Percentiles rank a stretch among this genome's conserved stretches.
Evolutionary conservation across 2,888 invertebrate genomes (phyloP).

Genomic region (Arrhopalites spinosus): DNA sequence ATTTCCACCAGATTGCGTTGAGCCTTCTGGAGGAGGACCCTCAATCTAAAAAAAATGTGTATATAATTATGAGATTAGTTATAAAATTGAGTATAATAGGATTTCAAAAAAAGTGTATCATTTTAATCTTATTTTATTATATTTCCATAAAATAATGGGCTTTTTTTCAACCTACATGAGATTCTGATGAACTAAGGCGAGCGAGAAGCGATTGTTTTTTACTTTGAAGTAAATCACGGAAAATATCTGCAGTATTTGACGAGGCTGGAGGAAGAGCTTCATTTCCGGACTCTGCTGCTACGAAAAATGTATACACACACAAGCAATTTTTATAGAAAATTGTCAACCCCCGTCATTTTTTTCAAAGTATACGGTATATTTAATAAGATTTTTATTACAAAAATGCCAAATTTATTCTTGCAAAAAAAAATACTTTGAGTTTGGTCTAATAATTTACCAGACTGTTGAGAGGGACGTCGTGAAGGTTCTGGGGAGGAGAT

Average conservation of each 20-base stretch:
- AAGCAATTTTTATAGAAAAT: not conserved
- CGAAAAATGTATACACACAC: not conserved
- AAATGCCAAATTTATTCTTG: not conserved
- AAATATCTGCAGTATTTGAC: constrained; percentile 78
- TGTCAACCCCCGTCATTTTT: not conserved
- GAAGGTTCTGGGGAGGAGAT: constrained; percentile 56
- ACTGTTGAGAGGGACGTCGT: constrained; percentile 54
- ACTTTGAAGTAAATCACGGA: constrained; percentile 90
- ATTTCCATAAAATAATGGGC: not conserved
- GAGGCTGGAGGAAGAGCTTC: constrained; percentile 18
- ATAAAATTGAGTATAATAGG: constrained; percentile 62
- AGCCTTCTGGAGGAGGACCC: constrained; percentile 28
- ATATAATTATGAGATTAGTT: constrained; percentile 66
- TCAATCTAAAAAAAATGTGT: constrained; percentile 36
- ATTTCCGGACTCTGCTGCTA: constrained; percentile 20
- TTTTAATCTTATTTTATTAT: not conserved
- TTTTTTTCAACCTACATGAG: constrained; percentile 72
- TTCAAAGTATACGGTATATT: not conserved
- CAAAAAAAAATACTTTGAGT: not conserved
- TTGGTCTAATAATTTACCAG: constrained; percentile 48
- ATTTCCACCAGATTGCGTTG: constrained; percentile 67
- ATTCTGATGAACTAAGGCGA: constrained; percentile 86
- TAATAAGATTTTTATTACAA: not conserved
- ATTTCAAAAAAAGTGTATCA: not conserved
- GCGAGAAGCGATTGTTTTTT: constrained; percentile 85